These are phyloP conservation scores for Dryobates pubescens DNA, from an alignment of 2,797 vertebrate species.

Conservation along the genomic window DNA sequence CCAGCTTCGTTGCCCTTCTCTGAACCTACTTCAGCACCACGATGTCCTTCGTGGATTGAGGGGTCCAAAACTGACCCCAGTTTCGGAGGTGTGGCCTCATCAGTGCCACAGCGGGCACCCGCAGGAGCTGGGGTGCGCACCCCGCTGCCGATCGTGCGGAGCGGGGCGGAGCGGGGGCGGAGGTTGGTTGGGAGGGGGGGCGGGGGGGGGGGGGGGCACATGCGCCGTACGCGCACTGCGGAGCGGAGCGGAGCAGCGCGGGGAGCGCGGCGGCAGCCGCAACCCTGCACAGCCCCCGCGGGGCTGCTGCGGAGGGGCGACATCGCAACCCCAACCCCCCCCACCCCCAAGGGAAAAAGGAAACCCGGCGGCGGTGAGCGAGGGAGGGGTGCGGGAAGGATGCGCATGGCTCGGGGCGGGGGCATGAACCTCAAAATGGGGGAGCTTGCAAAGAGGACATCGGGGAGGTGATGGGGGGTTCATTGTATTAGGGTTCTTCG, in stretches of 20 bases:
- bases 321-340: neutral
- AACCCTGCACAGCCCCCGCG: neutral
- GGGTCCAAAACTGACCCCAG: neutral
- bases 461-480: neutral
- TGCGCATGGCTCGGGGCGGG: neutral
- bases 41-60: neutral
- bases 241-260: slow-evolving; percentile 23
- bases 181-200: neutral
- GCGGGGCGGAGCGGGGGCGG: neutral
- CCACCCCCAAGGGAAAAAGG: too few species aligned
- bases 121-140: neutral
- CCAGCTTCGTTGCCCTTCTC: neutral
- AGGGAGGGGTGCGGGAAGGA: neutral
- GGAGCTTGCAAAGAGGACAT: neutral
- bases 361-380: neutral
- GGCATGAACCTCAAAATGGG: too few species aligned
- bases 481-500: neutral
- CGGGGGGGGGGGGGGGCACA: neutral
- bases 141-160: neutral
- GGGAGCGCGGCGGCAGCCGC: neutral
- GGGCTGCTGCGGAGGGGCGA: neutral
- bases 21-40: neutral
- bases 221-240: slow-evolving; percentile 59
- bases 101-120: too few species aligned
- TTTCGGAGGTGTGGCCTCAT: too few species aligned